Conservation (phyloP, 2,113 vertebrate species). For the Equus przewalskii region DNA sequence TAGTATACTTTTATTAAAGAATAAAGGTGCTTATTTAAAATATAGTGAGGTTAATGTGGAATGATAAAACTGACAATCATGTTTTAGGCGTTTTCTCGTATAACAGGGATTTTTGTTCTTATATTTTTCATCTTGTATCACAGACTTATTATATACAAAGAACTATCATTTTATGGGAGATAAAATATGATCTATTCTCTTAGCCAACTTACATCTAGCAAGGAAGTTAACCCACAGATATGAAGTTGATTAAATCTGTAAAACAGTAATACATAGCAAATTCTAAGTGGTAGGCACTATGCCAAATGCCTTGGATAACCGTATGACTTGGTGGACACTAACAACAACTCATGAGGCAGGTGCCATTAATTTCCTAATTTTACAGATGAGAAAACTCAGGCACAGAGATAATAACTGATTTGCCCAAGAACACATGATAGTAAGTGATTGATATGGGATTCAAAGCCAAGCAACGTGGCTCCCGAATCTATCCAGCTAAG, state of each 20-base stretch:
- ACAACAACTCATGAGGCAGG: neutral
- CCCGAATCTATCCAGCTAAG: neutral
- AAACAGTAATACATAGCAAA: neutral
- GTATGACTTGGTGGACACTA: neutral
- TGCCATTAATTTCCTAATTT: neutral
- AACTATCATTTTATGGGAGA: neutral
- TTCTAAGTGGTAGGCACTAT: neutral
- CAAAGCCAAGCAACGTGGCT: neutral
- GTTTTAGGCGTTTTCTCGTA: neutral
- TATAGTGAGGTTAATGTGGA: neutral
- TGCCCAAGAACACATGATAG: neutral
- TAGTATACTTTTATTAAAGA: neutral
- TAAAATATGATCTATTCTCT: neutral
- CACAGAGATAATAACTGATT: neutral
- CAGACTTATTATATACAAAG: neutral
- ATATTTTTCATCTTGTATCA: neutral
- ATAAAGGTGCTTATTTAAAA: neutral
- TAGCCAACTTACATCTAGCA: neutral
- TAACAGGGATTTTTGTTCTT: neutral
- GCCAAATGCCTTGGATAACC: neutral
- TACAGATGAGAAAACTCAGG: neutral
- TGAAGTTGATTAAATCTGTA: neutral
- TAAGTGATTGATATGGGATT: neutral
- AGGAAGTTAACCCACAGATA: neutral
- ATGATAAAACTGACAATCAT: neutral